These are phyloP conservation scores for Fragum sueziense DNA, from an alignment of 2,888 invertebrate species.

Conservation along the genomic window DNA sequence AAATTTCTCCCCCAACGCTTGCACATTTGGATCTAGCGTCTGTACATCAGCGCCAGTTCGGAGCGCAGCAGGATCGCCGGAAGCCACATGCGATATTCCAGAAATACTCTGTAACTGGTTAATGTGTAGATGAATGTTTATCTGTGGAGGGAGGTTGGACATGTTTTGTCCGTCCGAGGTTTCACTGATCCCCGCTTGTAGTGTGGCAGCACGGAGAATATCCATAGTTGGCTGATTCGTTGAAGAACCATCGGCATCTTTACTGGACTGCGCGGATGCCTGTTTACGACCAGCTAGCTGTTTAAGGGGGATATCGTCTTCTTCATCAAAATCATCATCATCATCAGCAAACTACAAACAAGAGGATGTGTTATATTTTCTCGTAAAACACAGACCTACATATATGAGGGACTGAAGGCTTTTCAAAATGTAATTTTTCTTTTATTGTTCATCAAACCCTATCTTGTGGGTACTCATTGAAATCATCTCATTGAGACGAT, in stretches of 20 bases:
- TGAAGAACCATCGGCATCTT: background rate
- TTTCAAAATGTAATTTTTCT: too few species aligned
- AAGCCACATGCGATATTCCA: background rate
- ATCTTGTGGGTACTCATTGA: too few species aligned
- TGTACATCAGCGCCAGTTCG: background rate
- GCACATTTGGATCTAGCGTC: conserved; percentile 34
- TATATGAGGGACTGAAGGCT: too few species aligned
- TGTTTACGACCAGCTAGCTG: background rate
- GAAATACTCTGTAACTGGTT: conserved; percentile 6
- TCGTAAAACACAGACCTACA: too few species aligned
- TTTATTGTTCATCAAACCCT: too few species aligned
- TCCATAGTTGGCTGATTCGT: background rate
- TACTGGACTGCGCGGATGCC: background rate
- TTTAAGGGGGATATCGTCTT: background rate
- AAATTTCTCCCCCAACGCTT: conserved; percentile 72
- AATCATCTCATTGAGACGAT: too few species aligned
- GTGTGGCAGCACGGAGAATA: background rate
- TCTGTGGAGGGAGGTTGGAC: conserved; percentile 5
- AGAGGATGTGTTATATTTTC: too few species aligned
- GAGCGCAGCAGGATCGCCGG: background rate
- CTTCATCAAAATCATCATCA: conserved; percentile 12
- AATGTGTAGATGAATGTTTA: conserved; percentile 23
- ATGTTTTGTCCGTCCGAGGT: background rate
- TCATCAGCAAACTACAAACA: conserved; percentile 2
- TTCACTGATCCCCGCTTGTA: background rate